Percentiles rank a stretch among this genome's conserved stretches.
These are phyloP conservation scores for Phenacoccus solenopsis DNA, from an alignment of 1,140 invertebrate species.

Conservation along the genomic window DNA sequence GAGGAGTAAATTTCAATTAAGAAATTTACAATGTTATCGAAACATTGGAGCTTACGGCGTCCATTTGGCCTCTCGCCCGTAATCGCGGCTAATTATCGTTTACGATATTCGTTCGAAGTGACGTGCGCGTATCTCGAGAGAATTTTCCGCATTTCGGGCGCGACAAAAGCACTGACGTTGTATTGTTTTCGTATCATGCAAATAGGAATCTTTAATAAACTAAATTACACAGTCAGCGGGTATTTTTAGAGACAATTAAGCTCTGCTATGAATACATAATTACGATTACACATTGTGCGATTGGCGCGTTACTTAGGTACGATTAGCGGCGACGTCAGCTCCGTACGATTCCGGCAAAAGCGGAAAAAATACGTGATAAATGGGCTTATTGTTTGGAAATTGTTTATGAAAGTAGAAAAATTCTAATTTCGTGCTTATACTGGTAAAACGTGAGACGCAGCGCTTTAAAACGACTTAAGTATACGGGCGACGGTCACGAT, in stretches of 20 bases:
- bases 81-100: neutral
- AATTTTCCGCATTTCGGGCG: neutral
- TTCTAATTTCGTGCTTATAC: neutral
- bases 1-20: too few relatives aligned
- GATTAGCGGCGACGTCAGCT: neutral
- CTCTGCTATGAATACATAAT: neutral
- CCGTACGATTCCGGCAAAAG: neutral
- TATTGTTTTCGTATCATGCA: neutral
- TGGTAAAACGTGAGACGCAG: neutral
- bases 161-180: neutral
- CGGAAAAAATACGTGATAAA: neutral
- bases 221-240: neutral
- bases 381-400: neutral
- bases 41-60: neutral
- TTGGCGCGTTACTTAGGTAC: too few relatives aligned
- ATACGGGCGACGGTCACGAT: neutral
- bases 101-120: neutral
- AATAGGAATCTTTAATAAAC: neutral
- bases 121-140: neutral
- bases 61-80: neutral
- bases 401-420: neutral
- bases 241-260: slow-evolving; percentile 3
- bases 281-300: neutral
- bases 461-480: too few relatives aligned
- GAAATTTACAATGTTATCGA: neutral